Conservation (phyloP, 1,140 invertebrate genomes). For the Hyphantria cunea region DNA sequence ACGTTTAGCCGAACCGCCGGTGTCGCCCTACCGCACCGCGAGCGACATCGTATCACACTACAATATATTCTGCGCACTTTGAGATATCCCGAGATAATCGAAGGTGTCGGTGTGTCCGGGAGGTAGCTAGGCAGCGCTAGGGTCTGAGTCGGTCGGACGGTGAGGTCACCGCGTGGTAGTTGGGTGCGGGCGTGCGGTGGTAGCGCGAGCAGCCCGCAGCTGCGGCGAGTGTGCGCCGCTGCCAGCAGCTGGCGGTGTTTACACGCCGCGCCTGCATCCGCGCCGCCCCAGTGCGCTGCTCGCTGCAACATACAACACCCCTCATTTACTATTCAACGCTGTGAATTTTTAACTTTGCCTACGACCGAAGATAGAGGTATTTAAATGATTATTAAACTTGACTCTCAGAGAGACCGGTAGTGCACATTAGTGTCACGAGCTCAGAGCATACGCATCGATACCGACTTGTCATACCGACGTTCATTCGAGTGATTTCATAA, state of each 20-base stretch:
- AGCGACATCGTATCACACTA: conserved; percentile 48
- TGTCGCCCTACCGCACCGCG: conserved; percentile 55
- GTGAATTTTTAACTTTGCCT: conserved; percentile 74
- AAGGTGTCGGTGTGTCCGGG: conserved; percentile 25
- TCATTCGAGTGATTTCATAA: conserved; percentile 76
- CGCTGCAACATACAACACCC: conserved; percentile 59
- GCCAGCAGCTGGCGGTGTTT: conserved; percentile 72
- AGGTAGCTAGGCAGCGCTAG: conserved; percentile 31
- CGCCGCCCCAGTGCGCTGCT: conserved; percentile 50
- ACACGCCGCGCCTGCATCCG: conserved; percentile 66
- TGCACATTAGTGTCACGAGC: conserved; percentile 73
- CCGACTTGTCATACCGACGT: conserved; percentile 72
- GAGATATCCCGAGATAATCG: conserved; percentile 37
- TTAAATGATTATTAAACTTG: conserved; percentile 69
- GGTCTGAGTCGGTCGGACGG: conserved; percentile 30
- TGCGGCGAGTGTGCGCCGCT: conserved; percentile 44
- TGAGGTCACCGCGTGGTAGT: conserved; percentile 29
- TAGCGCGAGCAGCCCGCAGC: conserved; percentile 42
- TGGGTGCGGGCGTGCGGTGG: conserved; percentile 43
- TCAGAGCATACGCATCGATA: conserved; percentile 71
- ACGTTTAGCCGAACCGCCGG: conserved; percentile 72
- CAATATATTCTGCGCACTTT: conserved; percentile 62
- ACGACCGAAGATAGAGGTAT: conserved; percentile 72
- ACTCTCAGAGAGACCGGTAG: conserved; percentile 69
- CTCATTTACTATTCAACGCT: conserved; percentile 72